These are phyloP conservation scores for Agriopis marginaria DNA, from an alignment of 2,888 invertebrate genomes.

Conservation along the genomic window DNA sequence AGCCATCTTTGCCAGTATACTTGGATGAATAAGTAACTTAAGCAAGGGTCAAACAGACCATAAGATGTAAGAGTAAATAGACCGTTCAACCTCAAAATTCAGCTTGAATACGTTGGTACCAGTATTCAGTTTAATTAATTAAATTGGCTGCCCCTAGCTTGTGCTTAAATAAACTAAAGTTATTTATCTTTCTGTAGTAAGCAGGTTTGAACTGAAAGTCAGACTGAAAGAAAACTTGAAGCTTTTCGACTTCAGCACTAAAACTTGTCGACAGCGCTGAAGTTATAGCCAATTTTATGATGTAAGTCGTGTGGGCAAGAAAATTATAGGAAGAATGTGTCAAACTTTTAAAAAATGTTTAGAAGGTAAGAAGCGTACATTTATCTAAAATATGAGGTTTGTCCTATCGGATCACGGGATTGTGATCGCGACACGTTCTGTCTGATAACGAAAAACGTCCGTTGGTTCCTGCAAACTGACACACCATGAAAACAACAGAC, in stretches of 20 bases:
- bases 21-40: not conserved
- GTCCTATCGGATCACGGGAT: too few species aligned
- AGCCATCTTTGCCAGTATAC: not conserved
- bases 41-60: not conserved
- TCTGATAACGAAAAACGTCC: too few species aligned
- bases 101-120: slow-evolving; percentile 1
- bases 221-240: slow-evolving; percentile 5
- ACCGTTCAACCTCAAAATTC: slow-evolving; percentile 5
- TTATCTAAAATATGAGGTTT: too few species aligned
- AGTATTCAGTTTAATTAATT: slow-evolving; percentile 3
- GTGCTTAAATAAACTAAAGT: slow-evolving; percentile 5
- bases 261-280: slow-evolving; percentile 9
- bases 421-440: too few species aligned
- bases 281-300: slow-evolving; percentile 14
- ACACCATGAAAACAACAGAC: too few species aligned
- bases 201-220: slow-evolving; percentile 9
- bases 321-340: not conserved
- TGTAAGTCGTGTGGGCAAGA: not conserved
- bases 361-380: not conserved
- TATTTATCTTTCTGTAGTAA: slow-evolving; percentile 16
- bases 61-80: slow-evolving; percentile 6
- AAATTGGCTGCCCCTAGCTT: slow-evolving; percentile 12
- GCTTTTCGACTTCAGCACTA: slow-evolving; percentile 14
- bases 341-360: not conserved
- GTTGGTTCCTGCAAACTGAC: too few species aligned